Conservation (phyloP, 2,888 invertebrate genomes). For the Lycia hirtaria region DNA sequence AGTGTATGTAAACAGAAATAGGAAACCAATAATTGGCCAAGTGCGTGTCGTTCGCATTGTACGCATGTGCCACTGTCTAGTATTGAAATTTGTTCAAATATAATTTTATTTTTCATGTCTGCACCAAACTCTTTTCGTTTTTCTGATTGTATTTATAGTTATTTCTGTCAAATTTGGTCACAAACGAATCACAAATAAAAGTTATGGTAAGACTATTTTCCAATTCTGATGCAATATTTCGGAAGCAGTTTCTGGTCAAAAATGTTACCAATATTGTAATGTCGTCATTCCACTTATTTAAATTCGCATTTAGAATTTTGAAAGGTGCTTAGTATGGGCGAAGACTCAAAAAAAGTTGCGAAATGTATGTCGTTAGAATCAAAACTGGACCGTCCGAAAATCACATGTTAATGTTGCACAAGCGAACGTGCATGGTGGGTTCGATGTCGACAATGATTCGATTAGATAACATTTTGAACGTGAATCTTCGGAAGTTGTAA, state of each 20-base stretch:
- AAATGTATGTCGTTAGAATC: constrained; percentile 6
- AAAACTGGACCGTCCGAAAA: constrained; percentile 13
- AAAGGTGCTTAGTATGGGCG: constrained; percentile 7
- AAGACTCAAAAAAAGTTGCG: constrained; percentile 18
- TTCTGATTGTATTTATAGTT: no score
- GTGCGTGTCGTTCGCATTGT: no score
- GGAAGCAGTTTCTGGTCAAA: constrained; percentile 6
- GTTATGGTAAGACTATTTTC: no score
- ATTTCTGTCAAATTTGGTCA: no score
- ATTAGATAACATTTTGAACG: background rate
- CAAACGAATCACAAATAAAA: no score
- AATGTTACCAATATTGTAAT: constrained; percentile 1
- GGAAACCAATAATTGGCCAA: no score
- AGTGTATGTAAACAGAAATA: no score
- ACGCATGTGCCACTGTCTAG: no score
- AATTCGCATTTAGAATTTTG: constrained; percentile 15
- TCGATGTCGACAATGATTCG: background rate
- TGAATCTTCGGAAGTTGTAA: background rate
- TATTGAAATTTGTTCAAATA: no score
- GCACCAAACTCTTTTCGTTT: no score
- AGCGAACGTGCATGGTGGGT: background rate
- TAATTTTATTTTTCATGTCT: no score
- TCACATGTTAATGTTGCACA: background rate
- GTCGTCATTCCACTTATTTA: background rate
- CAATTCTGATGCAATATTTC: background rate